A percentile compares a stretch with the other conserved stretches of the same genome.
These are phyloP conservation scores for Drosophila nebulosa DNA, from an alignment of 1,140 invertebrate genomes.

Conservation along the genomic window DNA sequence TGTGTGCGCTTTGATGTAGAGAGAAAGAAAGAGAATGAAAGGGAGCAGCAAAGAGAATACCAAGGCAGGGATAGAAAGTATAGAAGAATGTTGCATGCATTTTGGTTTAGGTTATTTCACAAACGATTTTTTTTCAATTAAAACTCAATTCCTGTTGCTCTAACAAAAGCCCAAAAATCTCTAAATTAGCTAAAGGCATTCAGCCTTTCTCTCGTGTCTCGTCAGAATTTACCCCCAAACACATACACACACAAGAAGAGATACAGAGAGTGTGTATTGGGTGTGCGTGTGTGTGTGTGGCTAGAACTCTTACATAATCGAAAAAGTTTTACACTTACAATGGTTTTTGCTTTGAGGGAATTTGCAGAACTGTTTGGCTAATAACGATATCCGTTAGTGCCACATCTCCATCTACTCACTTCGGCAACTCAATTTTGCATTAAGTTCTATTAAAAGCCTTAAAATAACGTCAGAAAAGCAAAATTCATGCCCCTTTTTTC, in stretches of 20 bases:
- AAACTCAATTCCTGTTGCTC: constrained; percentile 58
- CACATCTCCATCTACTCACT: background rate
- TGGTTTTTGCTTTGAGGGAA: constrained; percentile 43
- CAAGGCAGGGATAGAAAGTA: background rate
- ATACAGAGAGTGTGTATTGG: background rate
- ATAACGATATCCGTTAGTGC: constrained; percentile 53
- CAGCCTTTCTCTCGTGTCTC: background rate
- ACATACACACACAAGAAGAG: background rate
- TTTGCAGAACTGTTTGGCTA: constrained; percentile 45
- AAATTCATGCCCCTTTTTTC: constrained; percentile 60
- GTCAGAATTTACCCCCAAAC: background rate
- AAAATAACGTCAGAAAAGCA: constrained; percentile 35
- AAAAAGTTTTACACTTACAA: constrained; percentile 63
- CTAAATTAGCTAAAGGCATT: constrained; percentile 66
- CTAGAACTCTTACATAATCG: constrained; percentile 62
- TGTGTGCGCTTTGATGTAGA: constrained; percentile 3
- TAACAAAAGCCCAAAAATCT: constrained; percentile 52
- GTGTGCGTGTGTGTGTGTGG: constrained; percentile 6
- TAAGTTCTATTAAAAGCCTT: constrained; percentile 31
- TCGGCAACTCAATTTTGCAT: background rate
- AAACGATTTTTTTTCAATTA: constrained; percentile 71
- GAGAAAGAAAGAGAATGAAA: background rate
- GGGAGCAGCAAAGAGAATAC: background rate
- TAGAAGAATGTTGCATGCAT: constrained; percentile 19
- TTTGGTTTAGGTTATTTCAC: constrained; percentile 30